phyloP scores from a whole-genome alignment of 2,797 vertebrate species.

The Neomorphus geoffroyi region DNA sequence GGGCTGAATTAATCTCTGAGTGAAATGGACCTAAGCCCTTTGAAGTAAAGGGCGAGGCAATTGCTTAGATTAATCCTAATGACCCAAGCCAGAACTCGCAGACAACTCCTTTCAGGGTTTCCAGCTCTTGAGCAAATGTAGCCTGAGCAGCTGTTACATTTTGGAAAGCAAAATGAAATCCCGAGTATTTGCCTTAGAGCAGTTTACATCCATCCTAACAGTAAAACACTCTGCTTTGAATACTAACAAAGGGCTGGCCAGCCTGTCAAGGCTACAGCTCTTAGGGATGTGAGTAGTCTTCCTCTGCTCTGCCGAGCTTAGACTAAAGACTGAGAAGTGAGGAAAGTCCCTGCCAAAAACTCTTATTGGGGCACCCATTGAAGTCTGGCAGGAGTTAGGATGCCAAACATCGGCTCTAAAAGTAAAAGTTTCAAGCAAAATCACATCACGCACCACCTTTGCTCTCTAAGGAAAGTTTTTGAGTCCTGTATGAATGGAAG shows the following conservation, averaged over 20 bases:
- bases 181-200: conserved; percentile 24
- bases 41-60: neutral
- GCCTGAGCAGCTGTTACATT: conserved; percentile 14
- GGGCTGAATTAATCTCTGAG: neutral
- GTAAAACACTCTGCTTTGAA: neutral
- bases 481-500: neutral
- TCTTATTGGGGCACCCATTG: neutral
- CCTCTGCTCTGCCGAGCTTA: neutral
- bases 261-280: neutral
- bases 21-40: neutral
- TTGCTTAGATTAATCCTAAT: conserved; percentile 30
- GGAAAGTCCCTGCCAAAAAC: neutral
- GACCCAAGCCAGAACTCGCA: neutral
- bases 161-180: conserved; percentile 28
- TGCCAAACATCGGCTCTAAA: neutral
- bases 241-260: neutral
- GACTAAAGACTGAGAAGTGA: neutral
- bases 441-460: no score
- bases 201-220: conserved; percentile 9
- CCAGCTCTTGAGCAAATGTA: neutral
- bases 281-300: accelerated
- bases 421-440: neutral
- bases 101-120: neutral
- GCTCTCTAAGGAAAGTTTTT: no score
- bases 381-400: neutral